phyloP scores from a whole-genome alignment of 2,888 invertebrate species.

The Tipula confusa region DNA sequence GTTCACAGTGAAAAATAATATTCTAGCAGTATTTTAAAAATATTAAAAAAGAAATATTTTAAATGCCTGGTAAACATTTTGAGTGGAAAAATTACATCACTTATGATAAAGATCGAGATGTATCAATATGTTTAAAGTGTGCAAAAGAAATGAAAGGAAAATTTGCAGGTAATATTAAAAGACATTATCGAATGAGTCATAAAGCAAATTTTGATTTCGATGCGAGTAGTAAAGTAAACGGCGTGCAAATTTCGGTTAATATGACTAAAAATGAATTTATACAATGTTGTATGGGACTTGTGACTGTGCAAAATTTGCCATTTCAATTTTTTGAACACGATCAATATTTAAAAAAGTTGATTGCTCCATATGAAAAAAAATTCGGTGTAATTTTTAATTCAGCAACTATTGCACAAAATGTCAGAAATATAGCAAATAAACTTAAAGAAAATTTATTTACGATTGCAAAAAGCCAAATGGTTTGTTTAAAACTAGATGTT shows the following conservation, averaged over 20 bases:
- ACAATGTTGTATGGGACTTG: conserved; percentile 32
- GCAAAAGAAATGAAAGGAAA: not conserved
- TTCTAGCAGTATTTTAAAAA: not conserved
- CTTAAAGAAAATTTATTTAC: conserved; percentile 34
- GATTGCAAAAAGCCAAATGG: conserved; percentile 31
- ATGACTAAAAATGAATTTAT: conserved; percentile 32
- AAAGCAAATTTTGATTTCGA: not conserved
- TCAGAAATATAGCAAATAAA: not conserved
- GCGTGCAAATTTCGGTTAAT: not conserved
- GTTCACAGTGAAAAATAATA: not conserved
- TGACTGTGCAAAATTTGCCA: conserved; percentile 31
- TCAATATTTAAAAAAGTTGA: conserved; percentile 31
- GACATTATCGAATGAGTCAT: not conserved
- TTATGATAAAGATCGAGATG: not conserved
- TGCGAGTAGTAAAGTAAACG: not conserved
- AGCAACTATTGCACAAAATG: not conserved
- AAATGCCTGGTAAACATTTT: not conserved
- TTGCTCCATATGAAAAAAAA: conserved; percentile 31
- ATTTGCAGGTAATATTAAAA: not conserved
- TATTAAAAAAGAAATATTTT: no score
- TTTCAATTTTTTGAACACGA: conserved; percentile 33
- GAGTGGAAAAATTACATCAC: not conserved
- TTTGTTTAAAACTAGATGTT: conserved; percentile 34
- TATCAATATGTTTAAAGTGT: not conserved
- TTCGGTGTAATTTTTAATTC: conserved; percentile 33